Evolutionary conservation across 2,888 invertebrate genomes (phyloP), one percentile per base, ranked within the genome.

Genomic region (Unio pictorum): DNA sequence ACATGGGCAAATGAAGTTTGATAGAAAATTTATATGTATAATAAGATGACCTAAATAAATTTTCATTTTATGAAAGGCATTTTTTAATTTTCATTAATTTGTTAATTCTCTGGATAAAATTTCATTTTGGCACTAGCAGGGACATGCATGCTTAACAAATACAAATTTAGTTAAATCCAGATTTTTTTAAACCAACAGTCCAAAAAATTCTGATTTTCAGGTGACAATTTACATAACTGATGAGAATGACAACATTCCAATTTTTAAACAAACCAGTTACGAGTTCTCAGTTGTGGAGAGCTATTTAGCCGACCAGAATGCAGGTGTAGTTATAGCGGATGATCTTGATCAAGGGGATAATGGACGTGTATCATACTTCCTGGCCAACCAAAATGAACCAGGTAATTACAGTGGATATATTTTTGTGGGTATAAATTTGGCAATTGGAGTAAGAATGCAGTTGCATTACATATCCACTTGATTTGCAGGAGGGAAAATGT

Each of bases 321-420:
- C 83, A n/a, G 82, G 76, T 17, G 34, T 59, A 18, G 78, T 85
- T 1, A 23, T 69, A 5, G 85, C 85, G 3, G 69, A 59, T 5
- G 85, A 85, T 70, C 64, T 34, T 0, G 85, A 85, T 71, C 69
- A 69, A 18, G 84, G 82, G 3, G 55, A 66, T 8, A 82, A 81
- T 71, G 82, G 83, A 4, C 67, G 75, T 54, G 64, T 85, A 8
- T 20, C 45, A 2, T 85, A 84, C 66, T 54, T n/a, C 11, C 11
- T 3, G 45, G 45, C 45, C 45, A 15, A 45, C 45, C 11, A 45
- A 15, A 45, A 45, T 45, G 45, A 45, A 45, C 45, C 45, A 45
- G 45, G 45, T 45, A 45, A 45, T 45, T 45, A 15, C 45, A 11
- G 45, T 15, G 15, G 3, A 11, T 45, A 15, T 15, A 11, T 15